A percentile compares a stretch with the other conserved stretches of the same genome.
These are phyloP conservation scores for Tyto alba DNA, from an alignment of 2,113 vertebrate species.

Conservation along the genomic window DNA sequence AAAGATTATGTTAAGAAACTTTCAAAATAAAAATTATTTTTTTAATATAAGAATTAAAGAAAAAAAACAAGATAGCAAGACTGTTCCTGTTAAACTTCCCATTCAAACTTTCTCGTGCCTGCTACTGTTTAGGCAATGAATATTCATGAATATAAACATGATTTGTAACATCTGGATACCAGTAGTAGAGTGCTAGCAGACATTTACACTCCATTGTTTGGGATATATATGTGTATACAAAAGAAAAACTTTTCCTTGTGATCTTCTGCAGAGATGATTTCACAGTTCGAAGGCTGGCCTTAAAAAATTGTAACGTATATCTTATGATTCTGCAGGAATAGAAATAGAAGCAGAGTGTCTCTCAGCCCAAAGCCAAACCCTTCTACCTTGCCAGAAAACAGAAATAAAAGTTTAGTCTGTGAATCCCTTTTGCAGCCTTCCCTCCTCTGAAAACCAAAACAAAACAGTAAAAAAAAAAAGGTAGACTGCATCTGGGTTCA, in stretches of 20 bases:
- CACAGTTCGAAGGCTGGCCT: neutral
- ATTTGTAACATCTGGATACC: constrained; percentile 36
- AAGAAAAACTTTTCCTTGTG: neutral
- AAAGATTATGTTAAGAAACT: neutral
- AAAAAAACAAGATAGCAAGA: neutral
- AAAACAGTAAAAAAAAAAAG: neutral
- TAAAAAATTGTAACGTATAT: constrained; percentile 11
- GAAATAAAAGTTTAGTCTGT: neutral
- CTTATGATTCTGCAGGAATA: constrained; percentile 15
- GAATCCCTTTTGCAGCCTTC: neutral
- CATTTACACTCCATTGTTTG: constrained; percentile 30
- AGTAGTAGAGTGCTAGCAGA: constrained; percentile 1
- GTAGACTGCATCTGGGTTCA: neutral
- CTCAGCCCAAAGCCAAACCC: neutral
- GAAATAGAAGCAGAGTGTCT: neutral
- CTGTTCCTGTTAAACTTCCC: neutral
- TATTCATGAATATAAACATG: constrained; percentile 50
- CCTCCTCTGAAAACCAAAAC: neutral
- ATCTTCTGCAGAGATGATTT: constrained; percentile 35
- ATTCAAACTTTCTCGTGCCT: neutral
- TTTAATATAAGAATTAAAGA: too few species aligned
- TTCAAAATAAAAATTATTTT: neutral
- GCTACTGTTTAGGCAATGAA: constrained; percentile 54
- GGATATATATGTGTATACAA: neutral
- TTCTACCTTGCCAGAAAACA: constrained; percentile 14